Evolutionary conservation across 2,113 vertebrate species (phyloP).

Genomic region (Phoxinus phoxinus): DNA sequence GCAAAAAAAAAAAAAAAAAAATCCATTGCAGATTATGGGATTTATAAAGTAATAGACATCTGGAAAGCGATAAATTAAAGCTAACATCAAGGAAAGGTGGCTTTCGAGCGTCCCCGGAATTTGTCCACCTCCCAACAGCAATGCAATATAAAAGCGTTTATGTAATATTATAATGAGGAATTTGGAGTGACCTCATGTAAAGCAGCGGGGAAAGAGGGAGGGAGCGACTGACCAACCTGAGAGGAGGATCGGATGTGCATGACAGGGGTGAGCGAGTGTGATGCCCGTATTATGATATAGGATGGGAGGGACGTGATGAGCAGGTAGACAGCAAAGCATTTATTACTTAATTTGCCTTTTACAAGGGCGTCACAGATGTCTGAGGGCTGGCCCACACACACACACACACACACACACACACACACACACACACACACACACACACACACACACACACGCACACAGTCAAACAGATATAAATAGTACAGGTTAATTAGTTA

Average conservation of each 20-base stretch:
- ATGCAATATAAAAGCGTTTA: neutral
- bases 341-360: slow-evolving; percentile 70
- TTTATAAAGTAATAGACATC: neutral
- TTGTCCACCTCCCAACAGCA: neutral
- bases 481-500: slow-evolving; percentile 94
- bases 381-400: slow-evolving; percentile 55
- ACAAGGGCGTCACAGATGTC: slow-evolving; percentile 66
- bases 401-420: slow-evolving; percentile 48
- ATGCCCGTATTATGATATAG: slow-evolving; percentile 21
- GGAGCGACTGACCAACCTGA: slow-evolving; percentile 9
- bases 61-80: neutral
- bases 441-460: too few relatives aligned
- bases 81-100: neutral
- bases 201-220: slow-evolving; percentile 30
- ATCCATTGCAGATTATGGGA: neutral
- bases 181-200: slow-evolving; percentile 14
- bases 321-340: slow-evolving; percentile 38
- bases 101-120: neutral
- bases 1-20: neutral
- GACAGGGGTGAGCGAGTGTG: slow-evolving; percentile 14
- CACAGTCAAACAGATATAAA: slow-evolving; percentile 80
- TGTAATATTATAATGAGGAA: slow-evolving; percentile 16
- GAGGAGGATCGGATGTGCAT: neutral
- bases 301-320: slow-evolving; percentile 5
- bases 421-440: too few relatives aligned